Conservation (phyloP, 1,140 invertebrate species). For the Caenorhabditis latens region DNA sequence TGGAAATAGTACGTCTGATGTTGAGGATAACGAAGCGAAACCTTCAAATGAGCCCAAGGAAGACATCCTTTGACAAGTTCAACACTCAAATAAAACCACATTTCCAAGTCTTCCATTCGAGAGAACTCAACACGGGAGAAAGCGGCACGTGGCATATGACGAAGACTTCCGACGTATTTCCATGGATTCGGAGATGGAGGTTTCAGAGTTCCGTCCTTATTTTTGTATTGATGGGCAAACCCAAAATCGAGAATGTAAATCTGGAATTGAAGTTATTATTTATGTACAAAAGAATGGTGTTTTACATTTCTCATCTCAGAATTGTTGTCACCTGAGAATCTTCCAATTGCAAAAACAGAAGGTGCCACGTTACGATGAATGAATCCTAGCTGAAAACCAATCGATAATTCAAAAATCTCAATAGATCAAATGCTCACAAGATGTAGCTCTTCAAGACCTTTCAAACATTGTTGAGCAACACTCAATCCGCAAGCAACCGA, state of each 20-base stretch:
- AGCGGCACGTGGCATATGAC: constrained; percentile 60
- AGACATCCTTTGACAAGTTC: constrained; percentile 63
- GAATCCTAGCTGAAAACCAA: constrained; percentile 57
- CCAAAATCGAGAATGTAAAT: constrained; percentile 67
- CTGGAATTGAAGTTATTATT: background rate
- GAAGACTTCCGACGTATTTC: constrained; percentile 56
- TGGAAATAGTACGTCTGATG: background rate
- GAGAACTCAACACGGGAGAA: constrained; percentile 42
- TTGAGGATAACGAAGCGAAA: background rate
- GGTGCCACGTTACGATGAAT: constrained; percentile 64
- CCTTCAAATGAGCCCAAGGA: constrained; percentile 59
- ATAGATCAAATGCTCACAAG: background rate
- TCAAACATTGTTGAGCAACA: constrained; percentile 61
- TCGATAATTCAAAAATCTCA: background rate
- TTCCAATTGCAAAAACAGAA: constrained; percentile 64
- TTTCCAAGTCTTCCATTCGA: constrained; percentile 63
- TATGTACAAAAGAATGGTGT: background rate
- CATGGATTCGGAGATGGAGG: constrained; percentile 56
- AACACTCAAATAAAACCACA: constrained; percentile 65
- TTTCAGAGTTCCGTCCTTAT: constrained; percentile 59
- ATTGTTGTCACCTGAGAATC: constrained; percentile 26
- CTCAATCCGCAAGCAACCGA: constrained; percentile 58
- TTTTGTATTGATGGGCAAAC: constrained; percentile 56
- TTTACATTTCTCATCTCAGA: constrained; percentile 46
- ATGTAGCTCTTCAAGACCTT: constrained; percentile 64